A percentile compares a stretch with the other conserved stretches of the same genome.
Conservation (phyloP, 2,113 vertebrate species). For the Oryctolagus cuniculus region mOryCun1.1 NC_091443.1:90267501-90268000, state of each 20-base stretch:
- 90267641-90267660: neutral
- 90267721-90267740: slow-evolving; percentile 28
- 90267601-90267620: neutral
- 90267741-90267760: neutral
- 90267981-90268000: neutral
- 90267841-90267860: neutral
- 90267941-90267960: neutral
- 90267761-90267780: neutral
- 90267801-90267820: neutral
- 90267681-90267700: neutral
- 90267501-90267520: neutral
- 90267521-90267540: neutral
- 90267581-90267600: slow-evolving; percentile 19
- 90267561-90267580: slow-evolving; percentile 47
- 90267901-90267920: neutral
- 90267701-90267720: neutral
- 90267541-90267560: neutral
- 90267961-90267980: neutral
- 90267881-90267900: neutral
- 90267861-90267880: neutral
- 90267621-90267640: slow-evolving; percentile 21
- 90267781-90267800: slow-evolving; percentile 7
- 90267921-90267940: neutral
- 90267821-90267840: neutral
- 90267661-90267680: slow-evolving; percentile 24